These are phyloP conservation scores for Glossophaga mutica DNA, from an alignment of 2,797 vertebrate genomes.

Conservation along the genomic window DNA sequence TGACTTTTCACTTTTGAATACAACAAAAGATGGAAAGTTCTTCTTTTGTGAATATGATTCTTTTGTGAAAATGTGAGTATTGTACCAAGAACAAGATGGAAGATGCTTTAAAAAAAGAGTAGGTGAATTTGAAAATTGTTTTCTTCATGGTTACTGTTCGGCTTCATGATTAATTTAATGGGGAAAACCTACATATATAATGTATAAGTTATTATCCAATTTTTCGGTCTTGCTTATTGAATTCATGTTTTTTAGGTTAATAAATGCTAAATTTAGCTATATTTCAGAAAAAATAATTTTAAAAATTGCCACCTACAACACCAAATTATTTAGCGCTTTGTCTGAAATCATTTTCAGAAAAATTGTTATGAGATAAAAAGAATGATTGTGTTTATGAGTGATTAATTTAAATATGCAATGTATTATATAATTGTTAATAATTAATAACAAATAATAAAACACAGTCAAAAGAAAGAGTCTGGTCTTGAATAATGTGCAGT, in stretches of 20 bases:
- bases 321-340: slow-evolving; percentile 31
- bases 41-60: neutral
- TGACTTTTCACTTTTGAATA: slow-evolving; percentile 29
- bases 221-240: slow-evolving; percentile 36
- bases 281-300: neutral
- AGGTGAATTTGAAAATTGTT: neutral
- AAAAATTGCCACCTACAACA: neutral
- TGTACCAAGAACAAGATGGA: slow-evolving; percentile 11
- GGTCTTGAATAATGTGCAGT: neutral
- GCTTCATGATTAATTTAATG: slow-evolving; percentile 49
- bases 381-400: neutral
- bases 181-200: slow-evolving; percentile 7
- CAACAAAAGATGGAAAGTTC: neutral
- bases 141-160: slow-evolving; percentile 54
- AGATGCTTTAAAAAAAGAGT: neutral
- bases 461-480: neutral
- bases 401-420: neutral
- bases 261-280: neutral
- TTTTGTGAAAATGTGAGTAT: slow-evolving; percentile 28
- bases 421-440: slow-evolving; percentile 38
- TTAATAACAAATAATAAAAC: slow-evolving; percentile 37
- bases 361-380: slow-evolving; percentile 40
- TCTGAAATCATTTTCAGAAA: slow-evolving; percentile 23
- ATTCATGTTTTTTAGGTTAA: neutral
- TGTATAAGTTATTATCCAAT: neutral